Base-by-base conservation (phyloP, 30 jellyfish, hydroid and myxozoan genomes). In the Rhopilema esculentum region DNA sequence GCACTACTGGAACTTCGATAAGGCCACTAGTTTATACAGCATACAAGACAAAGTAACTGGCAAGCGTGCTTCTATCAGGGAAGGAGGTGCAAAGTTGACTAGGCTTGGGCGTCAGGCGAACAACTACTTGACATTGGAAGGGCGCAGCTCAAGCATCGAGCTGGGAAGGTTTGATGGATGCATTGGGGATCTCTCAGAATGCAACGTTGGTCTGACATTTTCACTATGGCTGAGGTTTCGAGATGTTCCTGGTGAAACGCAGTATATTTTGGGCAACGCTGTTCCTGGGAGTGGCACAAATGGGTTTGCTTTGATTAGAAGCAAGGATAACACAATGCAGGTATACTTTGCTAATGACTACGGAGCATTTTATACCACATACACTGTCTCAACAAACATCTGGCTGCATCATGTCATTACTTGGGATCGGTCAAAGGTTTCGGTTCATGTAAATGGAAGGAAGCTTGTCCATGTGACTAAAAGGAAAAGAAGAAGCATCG, bases 1-100 rank as follows among this genome's bases (percentile, higher is more conserved):
- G 40, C 93, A 89, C 40, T 65, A 71, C 25, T 89, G 97, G 97
- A 82, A 23, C n/a, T 89, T 89, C 63, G 92, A 89, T 76, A 69
- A 69, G n/a, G 88, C 90, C 19, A 73, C 88, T 0, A 69, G 85
- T 49, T 79, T 89, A 8, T 89, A 68, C 69, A 64, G 91, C 76
- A 81, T 89, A 21, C 83, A 87, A 25, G 97, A 89, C 70, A 72
- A 24, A 27, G 77, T 78, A 51, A 49, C 97, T 15, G 82, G 82
- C 25, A 31, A 72, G 19, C 80, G 77, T 40, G 90, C 84, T 16
- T 75, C 72, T 40, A 77, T 77, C 2, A 86, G 90, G 0, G 84
- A 77, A 28, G 88, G 89, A 22, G 95, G 95, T 27, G 95, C 90
- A 15, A 87, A 87, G 64, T 61, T 87, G 80, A 77, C 78, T 20